Base-by-base conservation (phyloP, 2,113 vertebrate species). In the Pipra filicauda region DNA sequence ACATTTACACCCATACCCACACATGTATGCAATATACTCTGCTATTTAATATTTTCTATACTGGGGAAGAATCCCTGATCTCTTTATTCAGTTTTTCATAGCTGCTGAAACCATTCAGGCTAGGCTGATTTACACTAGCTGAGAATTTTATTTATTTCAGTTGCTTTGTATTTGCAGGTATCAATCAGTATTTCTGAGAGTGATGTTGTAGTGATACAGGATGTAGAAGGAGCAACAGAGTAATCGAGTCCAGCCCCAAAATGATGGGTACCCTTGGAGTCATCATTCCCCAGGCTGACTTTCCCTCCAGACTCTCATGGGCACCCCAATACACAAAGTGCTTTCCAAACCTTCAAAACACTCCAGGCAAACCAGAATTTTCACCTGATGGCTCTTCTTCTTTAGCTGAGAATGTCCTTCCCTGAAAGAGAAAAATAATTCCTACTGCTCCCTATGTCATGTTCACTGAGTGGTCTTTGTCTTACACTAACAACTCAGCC, bases 201-300 rank as follows among this genome's bases (percentile, higher is more conserved):
- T 26, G 20, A 77, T n/a, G 9, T 49, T 67, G 89, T 51, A 54
- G 26, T 67, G 67, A 52, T 2, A 21, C 1, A 4, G 37, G 27
- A 24, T n/a, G 11, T 16, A 58, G 52, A 85, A 85, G 33, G 37
- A 26, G 12, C 16, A 22, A 26, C 12, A 28, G 0, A 0, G 15
- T 80, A 41, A 30, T 8, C 0, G 5, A 2, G 0, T 39, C 19
- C 35, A 64, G 23, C 26, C 26, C 7, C 12, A 65, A 22, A 52
- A 52, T 44, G 1, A 48, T 55, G 20, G 6, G 13, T 65, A 23
- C 19, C 12, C 19, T 15, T 8, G 11, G 11, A 84, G 22, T 22
- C 43, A 51, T 21, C 19, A 59, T 17, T 80, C 33, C 8, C 4
- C 52, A 54, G 46, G 27, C 9, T 22, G 27, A 26, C 16, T 89